These are phyloP conservation scores for Dipodomys ordii DNA, from an alignment of 2,113 vertebrate genomes.

Conservation along the genomic window DNA sequence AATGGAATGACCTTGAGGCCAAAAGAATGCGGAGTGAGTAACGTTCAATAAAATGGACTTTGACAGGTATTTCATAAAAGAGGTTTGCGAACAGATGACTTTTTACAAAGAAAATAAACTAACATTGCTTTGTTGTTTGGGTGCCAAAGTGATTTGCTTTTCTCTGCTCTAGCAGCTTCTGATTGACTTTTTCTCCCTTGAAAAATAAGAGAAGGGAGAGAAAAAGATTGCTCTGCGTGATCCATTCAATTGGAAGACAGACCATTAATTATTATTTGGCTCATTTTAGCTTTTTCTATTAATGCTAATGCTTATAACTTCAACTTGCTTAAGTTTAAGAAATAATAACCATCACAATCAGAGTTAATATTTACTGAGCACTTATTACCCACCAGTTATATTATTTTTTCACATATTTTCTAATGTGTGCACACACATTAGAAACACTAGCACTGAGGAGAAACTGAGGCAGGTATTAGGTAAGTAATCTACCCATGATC, in stretches of 20 bases:
- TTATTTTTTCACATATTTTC: neutral
- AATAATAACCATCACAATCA: constrained; percentile 11
- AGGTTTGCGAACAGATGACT: constrained; percentile 66
- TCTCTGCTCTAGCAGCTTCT: constrained; percentile 74
- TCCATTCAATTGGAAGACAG: constrained; percentile 37
- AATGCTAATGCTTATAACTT: constrained; percentile 48
- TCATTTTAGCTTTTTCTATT: constrained; percentile 46
- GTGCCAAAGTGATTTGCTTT: constrained; percentile 62
- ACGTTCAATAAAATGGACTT: constrained; percentile 71
- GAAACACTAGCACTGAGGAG: neutral
- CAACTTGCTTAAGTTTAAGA: constrained; percentile 48
- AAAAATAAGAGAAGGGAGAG: constrained; percentile 71
- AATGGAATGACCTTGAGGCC: constrained; percentile 81
- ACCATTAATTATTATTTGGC: neutral
- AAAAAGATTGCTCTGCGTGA: constrained; percentile 56
- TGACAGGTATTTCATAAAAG: constrained; percentile 78
- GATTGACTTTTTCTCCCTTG: constrained; percentile 74
- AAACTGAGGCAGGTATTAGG: neutral
- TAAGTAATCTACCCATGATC: neutral
- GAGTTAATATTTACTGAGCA: neutral
- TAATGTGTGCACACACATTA: neutral
- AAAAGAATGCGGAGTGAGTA: constrained; percentile 64
- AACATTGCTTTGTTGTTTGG: constrained; percentile 63
- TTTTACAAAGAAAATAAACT: constrained; percentile 76
- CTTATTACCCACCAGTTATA: neutral